Base-by-base conservation (phyloP, 2,113 vertebrate genomes). In the Microtus pennsylvanicus region DNA sequence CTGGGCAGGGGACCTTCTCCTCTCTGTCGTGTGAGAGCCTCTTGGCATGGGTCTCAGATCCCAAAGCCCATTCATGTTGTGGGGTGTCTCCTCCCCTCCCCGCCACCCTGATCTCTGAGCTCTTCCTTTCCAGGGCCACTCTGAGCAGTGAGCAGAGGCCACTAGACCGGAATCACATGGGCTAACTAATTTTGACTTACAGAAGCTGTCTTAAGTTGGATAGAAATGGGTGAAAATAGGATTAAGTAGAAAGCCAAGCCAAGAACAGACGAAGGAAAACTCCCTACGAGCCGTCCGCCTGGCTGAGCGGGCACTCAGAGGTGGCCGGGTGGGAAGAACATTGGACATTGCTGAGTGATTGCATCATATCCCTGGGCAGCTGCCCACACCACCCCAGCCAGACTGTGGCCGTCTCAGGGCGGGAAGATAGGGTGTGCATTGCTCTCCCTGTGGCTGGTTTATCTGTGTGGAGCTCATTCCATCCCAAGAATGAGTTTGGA, bases 131-230 rank as follows among this genome's bases (percentile, higher is more conserved):
- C 26, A 52, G 81, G 94, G 94, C 95, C 88, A 95, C 93, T 89
- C 91, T 3, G 61, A 35, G 9, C 0, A 0, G 61, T 0, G 7
- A 89, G 92, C 3, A 38, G 93, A 77, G 93, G 95, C 65, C 93
- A 10, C 52, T 42, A 95, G 81, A 85, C 95, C 69, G 87, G 97
- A 94, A 95, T 22, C 92, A 33, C 95, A 95, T 0, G 3, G 96
- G 86, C 96, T 98, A 98, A 98, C 98, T 98, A 98, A 98, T 98
- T 98, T 94, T 98, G 98, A 97, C 96, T 93, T 89, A 89, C 96
- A 97, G 98, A 92, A 98, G 98, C 97, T 95, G 98, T 97, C 98
- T 98, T 98, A 98, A 98, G 98, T 98, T 98, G 98, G 98, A 98
- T 98, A 95, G 97, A 98, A 98, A 97, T 77, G 96, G 97, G 97